Percentiles rank a stretch among this genome's conserved stretches.
These are phyloP conservation scores for Erynnis tages DNA, from an alignment of 2,888 invertebrate species.

Conservation along the genomic window DNA sequence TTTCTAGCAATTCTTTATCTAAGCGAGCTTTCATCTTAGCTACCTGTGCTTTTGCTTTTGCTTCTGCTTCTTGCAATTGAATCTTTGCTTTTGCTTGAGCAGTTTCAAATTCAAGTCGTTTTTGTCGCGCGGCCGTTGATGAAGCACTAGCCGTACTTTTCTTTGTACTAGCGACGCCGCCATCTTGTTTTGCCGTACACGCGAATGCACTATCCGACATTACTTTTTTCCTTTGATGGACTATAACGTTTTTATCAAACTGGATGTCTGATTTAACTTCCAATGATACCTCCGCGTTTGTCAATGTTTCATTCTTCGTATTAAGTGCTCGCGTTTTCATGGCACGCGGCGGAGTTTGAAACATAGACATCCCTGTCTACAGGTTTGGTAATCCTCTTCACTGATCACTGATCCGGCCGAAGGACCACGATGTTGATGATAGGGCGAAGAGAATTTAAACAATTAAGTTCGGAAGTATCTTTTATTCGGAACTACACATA, in stretches of 20 bases:
- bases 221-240: background rate
- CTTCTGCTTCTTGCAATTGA: background rate
- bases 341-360: constrained; percentile 6
- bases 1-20: background rate
- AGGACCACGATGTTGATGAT: constrained; percentile 5
- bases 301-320: background rate
- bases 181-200: background rate
- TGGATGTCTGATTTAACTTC: constrained; percentile 1
- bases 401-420: constrained; percentile 2
- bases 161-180: constrained; percentile 1
- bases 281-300: background rate
- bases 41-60: background rate
- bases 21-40: background rate
- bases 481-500: background rate
- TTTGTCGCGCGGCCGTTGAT: background rate
- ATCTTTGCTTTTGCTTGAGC: constrained; percentile 1
- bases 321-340: constrained; percentile 10
- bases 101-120: constrained; percentile 3
- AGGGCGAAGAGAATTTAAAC: background rate
- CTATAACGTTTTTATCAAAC: background rate
- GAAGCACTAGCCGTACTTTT: constrained; percentile 1
- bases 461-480: background rate
- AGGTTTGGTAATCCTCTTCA: background rate
- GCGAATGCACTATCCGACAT: background rate
- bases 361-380: constrained; percentile 14